Conservation (phyloP, 2,888 invertebrate species). For the Hypolimnas misippus region DNA sequence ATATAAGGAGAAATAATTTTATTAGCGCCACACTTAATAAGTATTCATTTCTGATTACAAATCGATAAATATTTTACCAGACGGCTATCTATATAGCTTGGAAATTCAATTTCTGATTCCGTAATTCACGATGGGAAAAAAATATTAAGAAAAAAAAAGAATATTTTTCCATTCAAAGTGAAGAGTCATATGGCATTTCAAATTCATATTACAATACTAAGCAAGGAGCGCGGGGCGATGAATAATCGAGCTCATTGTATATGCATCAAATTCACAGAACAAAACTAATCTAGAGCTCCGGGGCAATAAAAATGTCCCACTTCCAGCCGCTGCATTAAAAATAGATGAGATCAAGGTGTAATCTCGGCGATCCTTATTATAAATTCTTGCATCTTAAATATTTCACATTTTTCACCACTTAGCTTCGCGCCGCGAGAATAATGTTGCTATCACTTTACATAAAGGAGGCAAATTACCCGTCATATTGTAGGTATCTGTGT, state of each 20-base stretch:
- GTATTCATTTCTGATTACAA: too few relatives aligned
- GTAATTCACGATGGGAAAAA: not conserved
- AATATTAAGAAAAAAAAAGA: not conserved
- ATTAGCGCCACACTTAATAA: too few relatives aligned
- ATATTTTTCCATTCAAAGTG: conserved; percentile 6
- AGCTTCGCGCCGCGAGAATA: conserved; percentile 61
- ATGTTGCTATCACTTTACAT: conserved; percentile 63
- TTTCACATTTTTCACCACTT: conserved; percentile 75
- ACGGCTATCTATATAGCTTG: too few relatives aligned
- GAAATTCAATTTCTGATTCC: not conserved
- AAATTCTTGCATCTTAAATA: conserved; percentile 79
- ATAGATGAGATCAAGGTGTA: conserved; percentile 81
- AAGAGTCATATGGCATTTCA: conserved; percentile 60
- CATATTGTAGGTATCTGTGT: conserved; percentile 39
- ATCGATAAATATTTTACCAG: too few relatives aligned
- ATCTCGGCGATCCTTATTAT: conserved; percentile 80
- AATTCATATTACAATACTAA: conserved; percentile 71
- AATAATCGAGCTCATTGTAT: conserved; percentile 81
- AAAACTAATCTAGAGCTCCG: conserved; percentile 80
- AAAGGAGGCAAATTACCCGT: conserved; percentile 57
- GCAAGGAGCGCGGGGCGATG: conserved; percentile 69
- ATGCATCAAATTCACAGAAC: conserved; percentile 83
- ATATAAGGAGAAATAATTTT: too few relatives aligned
- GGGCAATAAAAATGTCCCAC: conserved; percentile 82
- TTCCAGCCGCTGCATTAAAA: conserved; percentile 73